Conservation (phyloP, 2,797 vertebrate species). For the Botia almorhae region DNA sequence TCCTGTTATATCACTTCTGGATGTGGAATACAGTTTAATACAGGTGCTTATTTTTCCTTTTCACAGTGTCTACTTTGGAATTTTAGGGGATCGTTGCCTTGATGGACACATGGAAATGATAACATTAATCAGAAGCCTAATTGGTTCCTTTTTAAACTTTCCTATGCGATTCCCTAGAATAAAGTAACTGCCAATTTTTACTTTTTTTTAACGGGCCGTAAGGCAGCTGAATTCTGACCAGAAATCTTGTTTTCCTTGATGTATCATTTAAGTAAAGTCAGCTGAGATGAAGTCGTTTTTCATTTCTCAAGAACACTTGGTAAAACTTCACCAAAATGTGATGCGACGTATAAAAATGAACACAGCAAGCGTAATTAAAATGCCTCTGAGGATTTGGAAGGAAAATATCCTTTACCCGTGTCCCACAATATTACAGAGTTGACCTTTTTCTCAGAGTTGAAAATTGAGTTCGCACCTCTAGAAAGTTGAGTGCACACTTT, state of each 20-base stretch:
- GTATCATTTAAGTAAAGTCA: background rate
- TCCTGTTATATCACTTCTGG: conserved; percentile 11
- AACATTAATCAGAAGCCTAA: conserved; percentile 25
- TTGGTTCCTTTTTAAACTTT: conserved; percentile 32
- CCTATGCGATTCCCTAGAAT: conserved; percentile 4
- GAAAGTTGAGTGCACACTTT: background rate
- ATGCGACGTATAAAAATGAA: background rate
- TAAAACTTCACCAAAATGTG: background rate
- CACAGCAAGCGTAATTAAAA: background rate
- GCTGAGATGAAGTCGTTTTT: conserved; percentile 1
- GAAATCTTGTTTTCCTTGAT: background rate
- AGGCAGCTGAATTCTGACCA: background rate
- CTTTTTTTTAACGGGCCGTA: background rate
- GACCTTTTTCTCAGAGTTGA: background rate
- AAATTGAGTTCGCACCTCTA: conserved; percentile 20
- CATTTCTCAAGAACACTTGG: background rate
- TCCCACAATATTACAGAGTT: background rate
- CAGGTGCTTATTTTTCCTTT: background rate
- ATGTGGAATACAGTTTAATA: background rate
- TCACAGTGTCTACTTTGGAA: conserved; percentile 10
- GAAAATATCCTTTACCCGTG: background rate
- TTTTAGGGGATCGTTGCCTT: conserved; percentile 2
- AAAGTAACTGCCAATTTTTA: background rate
- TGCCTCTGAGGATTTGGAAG: background rate
- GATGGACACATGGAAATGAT: conserved; percentile 6